Conservation (phyloP, 2,888 invertebrate species). For the Desoria tigrina region DNA sequence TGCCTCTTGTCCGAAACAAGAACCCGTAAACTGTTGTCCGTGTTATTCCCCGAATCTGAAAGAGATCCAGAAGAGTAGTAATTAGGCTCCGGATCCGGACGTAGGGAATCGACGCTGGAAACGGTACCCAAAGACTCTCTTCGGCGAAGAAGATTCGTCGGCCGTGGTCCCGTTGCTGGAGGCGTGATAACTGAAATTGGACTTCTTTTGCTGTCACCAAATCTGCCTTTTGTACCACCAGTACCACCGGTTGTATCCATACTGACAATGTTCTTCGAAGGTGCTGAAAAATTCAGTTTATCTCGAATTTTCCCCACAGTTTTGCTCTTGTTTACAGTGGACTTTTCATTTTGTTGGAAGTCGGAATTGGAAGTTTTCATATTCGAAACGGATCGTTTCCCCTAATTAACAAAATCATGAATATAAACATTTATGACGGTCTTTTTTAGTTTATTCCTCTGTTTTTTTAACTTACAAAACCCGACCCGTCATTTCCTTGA, state of each 20-base stretch:
- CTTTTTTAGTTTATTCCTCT: too few species aligned
- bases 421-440: too few species aligned
- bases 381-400: neutral
- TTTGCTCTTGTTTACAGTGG: neutral
- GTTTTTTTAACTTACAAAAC: neutral
- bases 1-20: too few species aligned
- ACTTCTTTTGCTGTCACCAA: neutral
- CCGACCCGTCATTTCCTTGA: neutral
- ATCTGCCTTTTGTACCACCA: neutral
- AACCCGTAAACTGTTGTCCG: constrained; percentile 29
- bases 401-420: constrained; percentile 1
- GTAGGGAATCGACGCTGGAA: constrained; percentile 28
- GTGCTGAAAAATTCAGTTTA: neutral
- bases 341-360: neutral
- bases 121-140: constrained; percentile 29
- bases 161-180: neutral
- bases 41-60: constrained; percentile 25
- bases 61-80: neutral
- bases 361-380: constrained; percentile 7
- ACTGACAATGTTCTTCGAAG: neutral
- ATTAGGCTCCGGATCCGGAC: neutral
- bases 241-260: constrained; percentile 5
- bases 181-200: neutral
- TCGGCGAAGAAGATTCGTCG: constrained; percentile 14
- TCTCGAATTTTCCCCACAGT: neutral